Evolutionary conservation across 1,140 invertebrate genomes (phyloP).

Genomic region (Euschistus heros): DNA sequence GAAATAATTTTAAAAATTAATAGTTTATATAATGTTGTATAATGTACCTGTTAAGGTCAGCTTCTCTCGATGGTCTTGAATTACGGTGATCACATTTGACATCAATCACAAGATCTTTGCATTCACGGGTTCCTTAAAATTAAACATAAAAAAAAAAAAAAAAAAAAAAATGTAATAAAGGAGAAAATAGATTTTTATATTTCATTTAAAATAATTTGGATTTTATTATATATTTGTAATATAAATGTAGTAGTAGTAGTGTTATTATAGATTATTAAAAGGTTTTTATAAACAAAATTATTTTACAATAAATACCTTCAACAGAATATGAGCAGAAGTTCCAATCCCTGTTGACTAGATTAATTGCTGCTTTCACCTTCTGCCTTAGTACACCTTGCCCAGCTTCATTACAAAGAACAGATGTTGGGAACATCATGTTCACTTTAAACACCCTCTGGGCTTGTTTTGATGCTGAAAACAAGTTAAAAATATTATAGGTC

Average conservation of each 20-base stretch:
- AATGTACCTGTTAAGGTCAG: constrained; percentile 14
- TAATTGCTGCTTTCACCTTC: constrained; percentile 75
- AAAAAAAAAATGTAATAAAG: neutral
- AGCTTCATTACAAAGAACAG: constrained; percentile 85
- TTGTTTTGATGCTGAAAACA: constrained; percentile 53
- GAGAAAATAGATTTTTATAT: no score
- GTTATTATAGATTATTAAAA: no score
- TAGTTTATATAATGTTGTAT: neutral
- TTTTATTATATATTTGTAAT: neutral
- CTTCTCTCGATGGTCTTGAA: constrained; percentile 50
- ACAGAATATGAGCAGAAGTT: constrained; percentile 83
- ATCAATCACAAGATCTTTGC: constrained; percentile 77
- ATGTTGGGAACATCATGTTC: constrained; percentile 85
- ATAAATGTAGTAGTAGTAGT: no score
- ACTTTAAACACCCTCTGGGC: constrained; percentile 88
- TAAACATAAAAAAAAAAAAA: constrained; percentile 19
- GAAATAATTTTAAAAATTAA: neutral
- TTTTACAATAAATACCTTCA: constrained; percentile 46
- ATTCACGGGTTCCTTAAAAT: constrained; percentile 50
- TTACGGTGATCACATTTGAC: constrained; percentile 76
- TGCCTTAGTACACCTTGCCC: constrained; percentile 82
- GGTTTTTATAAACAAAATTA: neutral
- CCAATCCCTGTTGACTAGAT: constrained; percentile 83
- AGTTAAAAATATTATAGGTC: neutral
- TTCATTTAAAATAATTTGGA: neutral